A percentile compares a stretch with the other conserved stretches of the same genome.
These are phyloP conservation scores for Nasonia vitripennis DNA, from an alignment of 1,140 invertebrate species.

Conservation along the genomic window DNA sequence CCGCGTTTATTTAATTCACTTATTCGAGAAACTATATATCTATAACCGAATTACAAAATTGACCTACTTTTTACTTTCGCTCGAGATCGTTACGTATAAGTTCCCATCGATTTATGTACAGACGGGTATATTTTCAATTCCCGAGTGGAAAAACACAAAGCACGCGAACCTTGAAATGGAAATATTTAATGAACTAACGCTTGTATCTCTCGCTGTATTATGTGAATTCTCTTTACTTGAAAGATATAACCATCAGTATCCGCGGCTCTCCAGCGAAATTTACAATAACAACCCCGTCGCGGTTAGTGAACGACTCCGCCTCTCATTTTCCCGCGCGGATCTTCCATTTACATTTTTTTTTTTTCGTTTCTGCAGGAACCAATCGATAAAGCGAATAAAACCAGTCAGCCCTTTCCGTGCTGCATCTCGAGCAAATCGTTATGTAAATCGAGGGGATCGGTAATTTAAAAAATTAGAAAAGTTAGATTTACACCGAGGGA, in stretches of 20 bases:
- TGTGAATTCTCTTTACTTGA: not conserved
- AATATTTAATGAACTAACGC: no score
- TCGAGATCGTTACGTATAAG: not conserved
- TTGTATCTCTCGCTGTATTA: no score
- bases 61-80: not conserved
- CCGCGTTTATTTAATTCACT: not conserved
- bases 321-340: not conserved
- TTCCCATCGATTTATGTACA: not conserved
- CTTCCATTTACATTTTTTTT: no score
- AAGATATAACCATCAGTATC: not conserved
- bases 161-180: no score
- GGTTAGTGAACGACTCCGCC: not conserved
- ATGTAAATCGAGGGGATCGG: no score
- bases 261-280: not conserved
- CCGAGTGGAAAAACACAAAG: no score
- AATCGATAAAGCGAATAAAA: not conserved
- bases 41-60: not conserved
- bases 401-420: no score
- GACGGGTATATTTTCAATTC: no score
- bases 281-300: not conserved
- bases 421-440: no score
- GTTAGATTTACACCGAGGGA: not conserved
- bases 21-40: not conserved
- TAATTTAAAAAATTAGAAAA: not conserved
- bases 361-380: not conserved